A percentile compares a stretch with the other conserved stretches of the same genome.
phyloP scores from a whole-genome alignment of 37 sponge, comb jelly and placozoan species.

The Hormiphora californensis region DNA sequence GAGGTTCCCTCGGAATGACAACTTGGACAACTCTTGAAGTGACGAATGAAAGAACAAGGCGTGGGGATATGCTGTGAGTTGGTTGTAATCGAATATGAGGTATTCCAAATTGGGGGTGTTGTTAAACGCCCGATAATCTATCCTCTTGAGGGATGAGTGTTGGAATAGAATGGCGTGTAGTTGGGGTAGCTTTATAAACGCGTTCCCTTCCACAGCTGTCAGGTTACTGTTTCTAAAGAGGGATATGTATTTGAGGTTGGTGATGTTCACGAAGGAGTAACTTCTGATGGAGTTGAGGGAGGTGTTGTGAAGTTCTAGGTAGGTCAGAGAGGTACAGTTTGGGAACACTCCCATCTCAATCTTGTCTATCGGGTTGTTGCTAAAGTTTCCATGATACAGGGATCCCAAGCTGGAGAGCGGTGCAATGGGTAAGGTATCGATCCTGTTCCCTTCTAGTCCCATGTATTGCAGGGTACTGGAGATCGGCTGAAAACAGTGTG shows the following conservation, averaged over 20 bases:
- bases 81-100: background rate
- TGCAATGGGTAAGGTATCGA: background rate
- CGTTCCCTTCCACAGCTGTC: background rate
- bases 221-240: background rate
- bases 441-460: slow-evolving; percentile 16
- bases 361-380: slow-evolving; percentile 17
- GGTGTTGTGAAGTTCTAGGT: background rate
- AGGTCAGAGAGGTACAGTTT: background rate
- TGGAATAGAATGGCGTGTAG: background rate
- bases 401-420: background rate
- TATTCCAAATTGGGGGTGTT: background rate
- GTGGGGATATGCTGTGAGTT: slow-evolving; percentile 28
- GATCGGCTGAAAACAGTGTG: background rate
- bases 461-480: background rate
- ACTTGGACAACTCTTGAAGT: background rate
- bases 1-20: background rate
- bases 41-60: background rate
- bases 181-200: background rate
- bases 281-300: background rate
- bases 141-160: background rate
- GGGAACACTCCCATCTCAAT: background rate
- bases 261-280: background rate
- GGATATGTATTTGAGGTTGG: background rate
- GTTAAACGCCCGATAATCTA: slow-evolving; percentile 13
- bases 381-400: slow-evolving; percentile 5